Evolutionary conservation across 2,888 invertebrate genomes (phyloP), one percentile per base, ranked within the genome.

Genomic region (Ceratothoa steindachneri): DNA sequence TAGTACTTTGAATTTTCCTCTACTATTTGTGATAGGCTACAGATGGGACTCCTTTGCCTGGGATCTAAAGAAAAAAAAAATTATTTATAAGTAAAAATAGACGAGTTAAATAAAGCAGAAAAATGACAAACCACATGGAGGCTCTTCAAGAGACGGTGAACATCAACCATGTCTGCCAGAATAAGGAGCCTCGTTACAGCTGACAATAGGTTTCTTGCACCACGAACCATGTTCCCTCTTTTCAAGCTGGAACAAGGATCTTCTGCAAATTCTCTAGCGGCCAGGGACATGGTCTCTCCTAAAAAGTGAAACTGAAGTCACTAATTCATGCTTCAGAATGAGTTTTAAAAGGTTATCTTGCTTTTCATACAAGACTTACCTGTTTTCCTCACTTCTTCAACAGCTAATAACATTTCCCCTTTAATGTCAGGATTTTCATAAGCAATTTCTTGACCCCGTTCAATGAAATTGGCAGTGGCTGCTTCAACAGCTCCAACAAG

Each of bases 91-190:
- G n/a, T n/a, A n/a, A n/a, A n/a, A n/a, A n/a, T n/a, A n/a, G n/a
- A n/a, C n/a, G n/a, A n/a, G n/a, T n/a, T n/a, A n/a, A n/a, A n/a
- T n/a, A n/a, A 60, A 60, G 60, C 3, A 12, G 60, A 1, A 3
- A 12, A 9, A 1, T 3, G 19, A 84, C 88, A 86, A 82, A 90
- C 96, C 71, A 94, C 90, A 82, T 93, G 89, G 24, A 97, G 87
- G 12, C 94, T 93, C 83, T 93, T 92, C 12, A 97, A 87, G 77
- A 98, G 86, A 60, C 95, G 87, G 84, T 96, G 95, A 4, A 98
- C 97, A 84, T 99, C 98, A 22, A 97, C 96, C 94, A 97, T 96
- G 83, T 98, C 98, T 0, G 98, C 98, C 15, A 98, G 87, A 81
- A 98, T 96, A 9, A 99, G 88, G 27, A 99, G 89, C 0, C 97